Base-by-base conservation (phyloP, 1,140 invertebrate species). In the Neodiprion pinetum region DNA sequence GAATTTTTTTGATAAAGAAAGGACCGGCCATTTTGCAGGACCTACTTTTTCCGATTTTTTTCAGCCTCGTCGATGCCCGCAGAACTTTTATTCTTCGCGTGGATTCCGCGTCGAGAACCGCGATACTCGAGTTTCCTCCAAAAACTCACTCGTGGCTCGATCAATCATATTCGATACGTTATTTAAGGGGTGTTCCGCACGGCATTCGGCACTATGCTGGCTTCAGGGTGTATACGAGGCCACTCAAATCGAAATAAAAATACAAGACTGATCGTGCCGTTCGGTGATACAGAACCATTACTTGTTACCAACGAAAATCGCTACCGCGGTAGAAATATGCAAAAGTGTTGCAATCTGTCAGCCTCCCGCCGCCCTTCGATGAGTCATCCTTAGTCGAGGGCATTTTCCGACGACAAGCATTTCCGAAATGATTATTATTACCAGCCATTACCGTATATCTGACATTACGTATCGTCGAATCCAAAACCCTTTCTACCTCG, bases 371-470 rank as follows among this genome's bases (percentile, higher is more conserved):
- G 11, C 8, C 67, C 14, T 23, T 53, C 76, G 68, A 75, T 75
- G 75, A 77, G 75, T 77, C 71, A 68, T 48, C 65, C 66, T 68
- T 50, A 70, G 73, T 74, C 72, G 49, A 23, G 74, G 66, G 72
- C 40, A 40, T 65, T 53, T 66, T 17, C 47, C 67, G 71, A 71
- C 75, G 67, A 80, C 78, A 80, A 80, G 78, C 78, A 80, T 76
- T 72, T 71, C 7, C 70, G 67, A 78, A 76, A 80, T 78, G 77
- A 80, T 76, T 77, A 77, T 80, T 79, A 79, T 79, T 80, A 74
- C 50, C 47, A 61, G 74, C 68, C 23, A 69, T 69, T 69, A 69
- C 67, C 67, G 67, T 69, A 40, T 40, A 69, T 69, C 67, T 8
- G 8, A 47, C 40, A 21, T 69, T 23, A 69, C n/a, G 11, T 69